These are phyloP conservation scores for Takifugu flavidus DNA, from an alignment of 2,113 vertebrate genomes.

Conservation along the genomic window DNA sequence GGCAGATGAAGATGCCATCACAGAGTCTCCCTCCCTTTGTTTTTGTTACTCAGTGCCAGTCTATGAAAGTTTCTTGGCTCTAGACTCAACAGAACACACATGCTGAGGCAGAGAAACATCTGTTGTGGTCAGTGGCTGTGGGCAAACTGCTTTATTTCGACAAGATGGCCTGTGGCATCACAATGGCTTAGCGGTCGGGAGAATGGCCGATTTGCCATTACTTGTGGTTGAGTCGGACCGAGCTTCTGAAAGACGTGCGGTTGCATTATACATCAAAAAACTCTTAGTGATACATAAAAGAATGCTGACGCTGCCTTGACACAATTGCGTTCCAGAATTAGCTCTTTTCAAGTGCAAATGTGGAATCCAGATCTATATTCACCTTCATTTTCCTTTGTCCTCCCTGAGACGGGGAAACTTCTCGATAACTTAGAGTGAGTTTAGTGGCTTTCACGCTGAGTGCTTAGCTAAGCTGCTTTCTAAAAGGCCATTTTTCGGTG, in stretches of 20 bases:
- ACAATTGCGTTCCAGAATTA: conserved; percentile 25
- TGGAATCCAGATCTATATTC: conserved; percentile 13
- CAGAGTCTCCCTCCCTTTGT: conserved; percentile 60
- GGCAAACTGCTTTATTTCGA: conserved; percentile 64
- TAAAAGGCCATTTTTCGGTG: no score
- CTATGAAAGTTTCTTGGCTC: conserved; percentile 64
- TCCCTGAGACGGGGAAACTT: not conserved
- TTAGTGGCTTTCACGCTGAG: no score
- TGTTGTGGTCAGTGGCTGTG: conserved; percentile 72
- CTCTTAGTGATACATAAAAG: conserved; percentile 32
- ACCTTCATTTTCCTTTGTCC: conserved; percentile 30
- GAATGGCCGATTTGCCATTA: conserved; percentile 51
- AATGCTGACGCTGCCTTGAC: conserved; percentile 26
- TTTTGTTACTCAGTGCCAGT: conserved; percentile 62
- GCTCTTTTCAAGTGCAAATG: conserved; percentile 32
- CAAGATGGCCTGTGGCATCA: conserved; percentile 67
- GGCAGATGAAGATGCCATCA: conserved; percentile 43
- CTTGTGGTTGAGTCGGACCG: conserved; percentile 57
- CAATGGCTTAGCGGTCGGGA: conserved; percentile 67
- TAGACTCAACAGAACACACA: conserved; percentile 74
- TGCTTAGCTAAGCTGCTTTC: no score
- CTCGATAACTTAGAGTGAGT: no score
- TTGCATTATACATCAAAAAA: conserved; percentile 46
- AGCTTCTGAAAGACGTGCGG: conserved; percentile 58
- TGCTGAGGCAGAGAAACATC: conserved; percentile 66